Conservation (phyloP, 2,888 invertebrate species). For the Lepidocyrtinus sp. region DNA sequence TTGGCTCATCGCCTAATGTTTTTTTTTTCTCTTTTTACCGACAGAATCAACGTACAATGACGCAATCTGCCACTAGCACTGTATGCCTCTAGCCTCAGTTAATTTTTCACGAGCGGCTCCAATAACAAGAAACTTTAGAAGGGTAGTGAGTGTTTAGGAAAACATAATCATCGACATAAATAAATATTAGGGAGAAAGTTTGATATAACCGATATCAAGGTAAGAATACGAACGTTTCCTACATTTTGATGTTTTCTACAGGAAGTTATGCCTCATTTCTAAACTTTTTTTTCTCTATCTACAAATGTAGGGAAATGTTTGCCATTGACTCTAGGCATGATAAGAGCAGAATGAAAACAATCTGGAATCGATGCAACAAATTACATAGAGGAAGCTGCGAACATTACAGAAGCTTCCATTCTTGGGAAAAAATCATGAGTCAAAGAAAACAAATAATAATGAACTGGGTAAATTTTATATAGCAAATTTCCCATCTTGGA, state of each 20-base stretch:
- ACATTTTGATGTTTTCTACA: too few species aligned
- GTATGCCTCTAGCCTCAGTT: too few species aligned
- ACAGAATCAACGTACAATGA: slow-evolving; percentile 19
- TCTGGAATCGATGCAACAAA: slow-evolving; percentile 53
- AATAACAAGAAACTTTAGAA: too few species aligned
- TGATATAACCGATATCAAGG: background rate
- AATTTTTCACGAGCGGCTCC: slow-evolving; percentile 14
- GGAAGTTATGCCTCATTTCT: too few species aligned
- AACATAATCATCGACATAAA: slow-evolving; percentile 8
- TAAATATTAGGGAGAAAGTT: too few species aligned
- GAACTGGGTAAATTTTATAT: slow-evolving; percentile 53
- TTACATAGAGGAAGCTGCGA: slow-evolving; percentile 13
- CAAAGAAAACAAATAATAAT: slow-evolving; percentile 53
- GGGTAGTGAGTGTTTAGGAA: background rate
- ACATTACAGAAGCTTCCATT: background rate
- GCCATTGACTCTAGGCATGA: too few species aligned
- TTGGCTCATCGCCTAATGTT: slow-evolving; percentile 60
- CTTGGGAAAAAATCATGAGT: slow-evolving; percentile 31
- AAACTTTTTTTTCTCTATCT: too few species aligned
- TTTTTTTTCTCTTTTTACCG: too few species aligned
- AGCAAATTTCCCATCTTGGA: slow-evolving; percentile 48
- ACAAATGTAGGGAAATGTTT: too few species aligned
- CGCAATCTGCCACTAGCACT: background rate
- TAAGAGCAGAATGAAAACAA: slow-evolving; percentile 38
- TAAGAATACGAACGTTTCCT: background rate